Base-by-base conservation (phyloP, 2,888 invertebrate genomes). In the Acrocyrtus sp. region DNA sequence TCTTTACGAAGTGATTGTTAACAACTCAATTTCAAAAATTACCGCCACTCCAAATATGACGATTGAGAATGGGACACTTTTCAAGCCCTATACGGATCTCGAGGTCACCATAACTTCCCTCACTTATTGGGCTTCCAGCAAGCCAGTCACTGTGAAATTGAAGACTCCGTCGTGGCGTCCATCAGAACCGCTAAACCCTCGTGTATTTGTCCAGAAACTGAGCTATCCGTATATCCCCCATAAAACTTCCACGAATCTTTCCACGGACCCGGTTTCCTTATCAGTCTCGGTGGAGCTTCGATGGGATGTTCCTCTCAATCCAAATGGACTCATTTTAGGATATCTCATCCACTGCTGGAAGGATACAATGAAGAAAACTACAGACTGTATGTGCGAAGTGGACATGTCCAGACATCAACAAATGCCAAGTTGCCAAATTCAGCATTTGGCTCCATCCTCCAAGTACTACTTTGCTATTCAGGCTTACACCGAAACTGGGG, bases 91-190 rank as follows among this genome's bases (percentile, higher is more conserved):
- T 76, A 56, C 91, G 8, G 85, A 86, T 17, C 84, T 95, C 65
- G 89, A 89, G 67, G 89, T 94, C 21, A 89, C 91, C 1, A 88
- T 96, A 3, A 89, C 92, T 39, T 91, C 95, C 1, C 91, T 90
- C 83, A 94, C 95, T 0, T 91, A 91, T 81, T 96, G 96, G 95
- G 92, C 92, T 17, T 89, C 90, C 2, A 91, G 93, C 0, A 85
- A 88, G 1, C 87, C 89, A 19, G 82, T 83, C 1, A 86, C 88
- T 0, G 87, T 88, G 0, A 85, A 86, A n/a, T 83, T 92, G 0
- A 88, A 88, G 81, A 92, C 95, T 0, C 96, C 96, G 0, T 90
- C 92, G 74, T 92, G 93, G 10, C 89, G 90, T 22, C 96, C 96
- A 0, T 89, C 90, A 1, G 89, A 89, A 24, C 96, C 96, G 0